A percentile compares a stretch with the other conserved stretches of the same genome.
Evolutionary conservation across 2,888 invertebrate species (phyloP).

Genomic region (Dioctria linearis): DNA sequence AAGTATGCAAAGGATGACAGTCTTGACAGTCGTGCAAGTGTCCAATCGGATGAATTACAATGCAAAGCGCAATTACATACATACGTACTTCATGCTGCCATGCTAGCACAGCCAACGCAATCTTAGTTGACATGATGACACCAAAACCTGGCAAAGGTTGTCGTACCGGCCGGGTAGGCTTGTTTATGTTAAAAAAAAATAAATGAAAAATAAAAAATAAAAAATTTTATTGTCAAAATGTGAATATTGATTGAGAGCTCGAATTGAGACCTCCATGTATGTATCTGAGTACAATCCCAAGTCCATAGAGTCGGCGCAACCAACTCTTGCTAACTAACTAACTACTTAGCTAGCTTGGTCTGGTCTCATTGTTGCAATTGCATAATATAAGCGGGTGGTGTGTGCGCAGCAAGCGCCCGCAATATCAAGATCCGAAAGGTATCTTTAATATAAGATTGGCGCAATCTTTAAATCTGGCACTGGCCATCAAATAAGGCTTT

Average conservation of each 20-base stretch:
- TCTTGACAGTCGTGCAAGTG: slow-evolving; percentile 1
- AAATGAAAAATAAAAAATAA: too few species aligned
- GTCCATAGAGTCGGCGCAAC: background rate
- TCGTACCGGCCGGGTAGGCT: slow-evolving; percentile 46
- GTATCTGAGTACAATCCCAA: background rate
- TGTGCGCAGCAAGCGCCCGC: background rate
- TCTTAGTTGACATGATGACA: slow-evolving; percentile 29
- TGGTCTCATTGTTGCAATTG: background rate
- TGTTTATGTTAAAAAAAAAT: slow-evolving; percentile 24
- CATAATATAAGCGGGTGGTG: background rate
- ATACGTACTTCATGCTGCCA: background rate
- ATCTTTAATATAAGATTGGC: background rate
- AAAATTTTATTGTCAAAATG: slow-evolving; percentile 35
- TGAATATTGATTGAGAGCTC: background rate
- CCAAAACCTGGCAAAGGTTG: slow-evolving; percentile 33
- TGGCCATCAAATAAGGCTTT: background rate
- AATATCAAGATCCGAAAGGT: background rate
- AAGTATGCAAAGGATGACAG: slow-evolving; percentile 46
- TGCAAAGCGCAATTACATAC: slow-evolving; percentile 34
- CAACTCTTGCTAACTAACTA: background rate
- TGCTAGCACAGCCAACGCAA: slow-evolving; percentile 22
- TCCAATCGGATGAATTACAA: slow-evolving; percentile 44
- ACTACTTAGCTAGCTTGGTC: background rate
- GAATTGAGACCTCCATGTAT: slow-evolving; percentile 12
- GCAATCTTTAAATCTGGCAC: background rate